Conservation (phyloP, 2,888 invertebrate genomes). For the Smittia aterrima region DNA sequence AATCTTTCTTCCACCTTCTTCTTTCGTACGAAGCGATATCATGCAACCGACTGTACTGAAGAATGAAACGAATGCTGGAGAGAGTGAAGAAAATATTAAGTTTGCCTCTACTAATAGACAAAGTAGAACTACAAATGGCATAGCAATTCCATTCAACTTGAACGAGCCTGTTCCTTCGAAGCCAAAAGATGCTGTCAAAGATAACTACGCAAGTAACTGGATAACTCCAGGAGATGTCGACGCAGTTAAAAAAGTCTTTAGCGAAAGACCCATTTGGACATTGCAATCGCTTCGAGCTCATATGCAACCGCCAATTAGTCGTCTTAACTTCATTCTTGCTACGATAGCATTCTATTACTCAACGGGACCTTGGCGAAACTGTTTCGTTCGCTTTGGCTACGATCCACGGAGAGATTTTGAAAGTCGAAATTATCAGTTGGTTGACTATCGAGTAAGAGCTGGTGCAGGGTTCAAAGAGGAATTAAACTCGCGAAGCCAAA, state of each 20-base stretch:
- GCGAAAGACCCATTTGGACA: conserved; percentile 88
- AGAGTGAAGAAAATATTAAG: conserved; percentile 48
- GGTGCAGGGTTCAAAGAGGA: conserved; percentile 30
- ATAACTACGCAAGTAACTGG: conserved; percentile 56
- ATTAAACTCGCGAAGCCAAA: not conserved
- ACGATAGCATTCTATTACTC: conserved; percentile 80
- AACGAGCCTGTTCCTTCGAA: conserved; percentile 62
- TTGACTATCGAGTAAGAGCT: conserved; percentile 70
- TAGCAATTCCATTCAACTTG: conserved; percentile 63
- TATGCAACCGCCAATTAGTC: conserved; percentile 61
- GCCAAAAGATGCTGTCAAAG: conserved; percentile 61
- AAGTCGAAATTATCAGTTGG: conserved; percentile 80
- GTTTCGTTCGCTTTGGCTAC: conserved; percentile 88
- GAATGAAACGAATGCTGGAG: conserved; percentile 48
- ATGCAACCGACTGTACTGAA: conserved; percentile 54
- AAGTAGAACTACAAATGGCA: conserved; percentile 58
- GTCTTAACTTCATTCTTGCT: conserved; percentile 76
- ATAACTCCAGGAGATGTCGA: conserved; percentile 55
- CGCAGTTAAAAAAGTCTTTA: conserved; percentile 65
- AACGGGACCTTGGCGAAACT: conserved; percentile 88
- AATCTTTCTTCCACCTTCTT: conserved; percentile 70
- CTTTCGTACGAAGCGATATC: conserved; percentile 75
- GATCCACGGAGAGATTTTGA: conserved; percentile 81
- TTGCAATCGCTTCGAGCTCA: conserved; percentile 69
- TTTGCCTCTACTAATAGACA: conserved; percentile 55